These are phyloP conservation scores for Pholis gunnellus DNA, from an alignment of 2,113 vertebrate species.

Conservation along the genomic window DNA sequence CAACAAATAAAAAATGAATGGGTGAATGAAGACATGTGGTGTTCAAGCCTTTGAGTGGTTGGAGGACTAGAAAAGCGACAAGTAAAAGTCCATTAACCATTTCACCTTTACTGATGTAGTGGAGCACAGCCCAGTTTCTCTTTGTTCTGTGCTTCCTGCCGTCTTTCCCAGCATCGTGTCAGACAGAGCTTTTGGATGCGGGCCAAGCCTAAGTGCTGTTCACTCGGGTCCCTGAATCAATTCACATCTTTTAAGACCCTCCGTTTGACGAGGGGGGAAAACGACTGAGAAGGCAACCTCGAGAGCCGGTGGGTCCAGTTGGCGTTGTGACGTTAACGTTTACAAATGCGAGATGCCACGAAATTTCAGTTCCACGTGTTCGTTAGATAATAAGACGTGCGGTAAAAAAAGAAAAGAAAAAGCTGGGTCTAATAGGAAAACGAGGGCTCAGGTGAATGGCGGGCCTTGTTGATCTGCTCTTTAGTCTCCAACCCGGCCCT, in stretches of 20 bases:
- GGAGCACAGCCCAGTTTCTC: too few species aligned
- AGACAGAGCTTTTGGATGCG: conserved; percentile 35
- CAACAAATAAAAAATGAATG: too few species aligned
- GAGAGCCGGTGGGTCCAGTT: background rate
- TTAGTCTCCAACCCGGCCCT: conserved; percentile 13
- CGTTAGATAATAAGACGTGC: background rate
- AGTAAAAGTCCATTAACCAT: too few species aligned
- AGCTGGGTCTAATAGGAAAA: background rate
- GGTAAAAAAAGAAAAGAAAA: background rate
- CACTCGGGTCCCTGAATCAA: conserved; percentile 18
- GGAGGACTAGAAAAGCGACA: too few species aligned
- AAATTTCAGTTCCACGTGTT: background rate
- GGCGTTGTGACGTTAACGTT: background rate
- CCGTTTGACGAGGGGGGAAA: conserved; percentile 3
- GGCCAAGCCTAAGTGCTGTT: conserved; percentile 49
- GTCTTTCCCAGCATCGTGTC: background rate
- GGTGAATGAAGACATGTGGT: too few species aligned
- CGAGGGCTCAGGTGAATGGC: conserved; percentile 5
- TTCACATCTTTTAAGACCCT: conserved; percentile 16
- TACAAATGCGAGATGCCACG: background rate
- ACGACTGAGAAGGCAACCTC: background rate
- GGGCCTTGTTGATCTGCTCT: conserved; percentile 15
- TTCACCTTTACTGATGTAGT: too few species aligned
- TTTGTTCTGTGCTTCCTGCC: too few species aligned
- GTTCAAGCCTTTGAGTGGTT: too few species aligned